Percentiles rank a stretch among this genome's conserved stretches.
Conservation (phyloP, 2,888 invertebrate species). For the Hypsopygia costalis region DNA sequence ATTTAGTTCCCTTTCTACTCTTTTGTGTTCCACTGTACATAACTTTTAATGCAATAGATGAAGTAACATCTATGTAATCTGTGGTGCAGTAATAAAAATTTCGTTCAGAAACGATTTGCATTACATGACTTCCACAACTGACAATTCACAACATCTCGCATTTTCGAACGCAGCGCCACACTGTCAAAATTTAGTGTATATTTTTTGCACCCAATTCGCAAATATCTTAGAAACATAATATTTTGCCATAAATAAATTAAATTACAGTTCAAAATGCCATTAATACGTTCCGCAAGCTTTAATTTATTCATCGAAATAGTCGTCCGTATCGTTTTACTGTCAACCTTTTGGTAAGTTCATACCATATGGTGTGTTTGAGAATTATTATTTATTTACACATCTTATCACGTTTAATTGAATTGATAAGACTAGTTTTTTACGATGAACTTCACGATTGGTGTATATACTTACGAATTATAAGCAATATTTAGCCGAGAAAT, state of each 20-base stretch:
- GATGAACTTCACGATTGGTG: neutral
- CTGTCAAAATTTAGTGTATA: too few relatives aligned
- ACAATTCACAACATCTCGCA: too few relatives aligned
- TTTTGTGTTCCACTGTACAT: too few relatives aligned
- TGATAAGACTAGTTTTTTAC: neutral
- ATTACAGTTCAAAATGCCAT: constrained; percentile 48
- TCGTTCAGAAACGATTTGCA: too few relatives aligned
- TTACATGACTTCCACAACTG: too few relatives aligned
- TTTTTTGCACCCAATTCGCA: neutral
- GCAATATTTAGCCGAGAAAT: neutral
- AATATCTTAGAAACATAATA: constrained; percentile 6
- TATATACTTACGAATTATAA: neutral
- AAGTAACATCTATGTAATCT: too few relatives aligned
- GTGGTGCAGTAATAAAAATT: too few relatives aligned
- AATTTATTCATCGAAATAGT: constrained; percentile 74
- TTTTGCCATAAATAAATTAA: constrained; percentile 16
- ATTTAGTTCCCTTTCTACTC: too few relatives aligned
- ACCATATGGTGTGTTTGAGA: constrained; percentile 36
- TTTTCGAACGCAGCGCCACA: too few relatives aligned
- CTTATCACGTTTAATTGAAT: neutral
- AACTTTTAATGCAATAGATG: too few relatives aligned
- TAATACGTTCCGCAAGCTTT: constrained; percentile 64
- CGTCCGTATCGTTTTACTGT: constrained; percentile 66
- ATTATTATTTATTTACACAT: neutral
- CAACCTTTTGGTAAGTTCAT: constrained; percentile 77